These are phyloP conservation scores for Phalacrocorax brasilianus DNA, from an alignment of 2,113 vertebrate species.

Conservation along the genomic window DNA sequence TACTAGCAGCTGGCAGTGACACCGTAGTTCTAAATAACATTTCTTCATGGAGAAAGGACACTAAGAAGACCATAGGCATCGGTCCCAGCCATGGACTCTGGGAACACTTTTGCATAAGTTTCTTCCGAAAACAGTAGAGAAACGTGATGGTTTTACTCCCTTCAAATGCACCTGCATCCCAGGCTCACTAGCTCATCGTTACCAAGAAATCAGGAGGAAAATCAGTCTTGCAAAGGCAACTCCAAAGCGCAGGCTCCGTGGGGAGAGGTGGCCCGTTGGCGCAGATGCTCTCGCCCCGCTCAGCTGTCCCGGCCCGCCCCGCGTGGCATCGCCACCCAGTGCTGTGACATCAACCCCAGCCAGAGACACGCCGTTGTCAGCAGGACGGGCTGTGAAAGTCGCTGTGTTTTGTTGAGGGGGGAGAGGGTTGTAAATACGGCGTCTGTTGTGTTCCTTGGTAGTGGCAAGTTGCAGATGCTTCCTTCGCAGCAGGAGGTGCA, in stretches of 20 bases:
- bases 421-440: slow-evolving; percentile 83
- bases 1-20: not conserved
- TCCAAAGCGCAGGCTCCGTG: not conserved
- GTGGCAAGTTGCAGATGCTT: slow-evolving; percentile 88
- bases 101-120: not conserved
- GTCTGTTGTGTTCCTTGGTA: slow-evolving; percentile 81
- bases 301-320: not conserved
- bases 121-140: not conserved
- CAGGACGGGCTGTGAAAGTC: not conserved
- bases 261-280: not conserved
- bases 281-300: not conserved
- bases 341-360: slow-evolving; percentile 24
- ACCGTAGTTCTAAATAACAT: not conserved
- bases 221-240: not conserved
- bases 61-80: rapidly evolving
- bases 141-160: not conserved
- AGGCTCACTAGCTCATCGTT: not conserved
- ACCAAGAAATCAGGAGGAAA: not conserved
- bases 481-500: slow-evolving; percentile 93
- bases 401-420: slow-evolving; percentile 70
- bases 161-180: not conserved
- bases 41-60: not conserved
- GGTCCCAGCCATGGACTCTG: not conserved
- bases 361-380: slow-evolving; percentile 56
- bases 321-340: not conserved